Evolutionary conservation across 2,113 vertebrate species (phyloP).

Genomic region (Pedetes capensis): DNA sequence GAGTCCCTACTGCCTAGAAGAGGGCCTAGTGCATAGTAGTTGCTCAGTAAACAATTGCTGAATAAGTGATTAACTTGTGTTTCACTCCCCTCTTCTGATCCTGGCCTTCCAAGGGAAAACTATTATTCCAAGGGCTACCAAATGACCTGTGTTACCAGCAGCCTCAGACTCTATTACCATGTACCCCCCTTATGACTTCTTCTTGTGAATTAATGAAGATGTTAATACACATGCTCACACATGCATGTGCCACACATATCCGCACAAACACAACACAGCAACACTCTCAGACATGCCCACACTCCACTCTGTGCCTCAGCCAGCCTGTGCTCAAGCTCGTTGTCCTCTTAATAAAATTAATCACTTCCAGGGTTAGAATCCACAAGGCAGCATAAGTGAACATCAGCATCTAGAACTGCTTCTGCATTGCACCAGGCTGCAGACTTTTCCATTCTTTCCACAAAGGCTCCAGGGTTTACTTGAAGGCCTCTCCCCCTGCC

Average conservation of each 20-base stretch:
- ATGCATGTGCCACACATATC: background rate
- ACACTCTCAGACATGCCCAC: background rate
- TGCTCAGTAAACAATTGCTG: background rate
- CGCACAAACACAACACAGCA: background rate
- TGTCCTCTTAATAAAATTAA: slow-evolving; percentile 53
- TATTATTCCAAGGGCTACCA: background rate
- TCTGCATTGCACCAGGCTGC: background rate
- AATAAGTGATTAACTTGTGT: background rate
- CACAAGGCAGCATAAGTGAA: background rate
- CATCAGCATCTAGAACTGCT: background rate
- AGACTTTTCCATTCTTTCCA: background rate
- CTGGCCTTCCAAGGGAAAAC: background rate
- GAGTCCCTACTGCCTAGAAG: background rate
- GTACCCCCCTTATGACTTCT: background rate
- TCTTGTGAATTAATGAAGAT: background rate
- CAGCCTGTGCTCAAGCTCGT: background rate
- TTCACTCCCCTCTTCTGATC: background rate
- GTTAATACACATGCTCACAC: background rate
- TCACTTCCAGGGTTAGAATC: slow-evolving; percentile 54
- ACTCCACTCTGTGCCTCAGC: background rate
- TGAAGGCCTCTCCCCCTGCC: background rate
- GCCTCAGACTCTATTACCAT: background rate
- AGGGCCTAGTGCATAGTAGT: background rate
- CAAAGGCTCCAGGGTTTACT: background rate
- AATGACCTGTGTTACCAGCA: background rate